These are phyloP conservation scores for Nudaria mundana DNA, from an alignment of 2,888 invertebrate genomes.

Conservation along the genomic window DNA sequence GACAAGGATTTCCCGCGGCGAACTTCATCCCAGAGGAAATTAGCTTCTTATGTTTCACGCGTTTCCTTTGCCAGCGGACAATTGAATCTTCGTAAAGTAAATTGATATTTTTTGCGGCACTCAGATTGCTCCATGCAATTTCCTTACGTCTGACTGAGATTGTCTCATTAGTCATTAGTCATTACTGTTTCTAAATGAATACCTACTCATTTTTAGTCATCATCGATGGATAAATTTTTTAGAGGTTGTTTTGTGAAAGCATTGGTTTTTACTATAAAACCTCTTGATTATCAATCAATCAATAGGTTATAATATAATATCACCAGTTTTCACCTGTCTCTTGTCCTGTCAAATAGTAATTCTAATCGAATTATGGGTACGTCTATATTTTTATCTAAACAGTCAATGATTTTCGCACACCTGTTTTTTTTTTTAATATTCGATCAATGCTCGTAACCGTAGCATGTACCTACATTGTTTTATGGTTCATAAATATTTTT, in stretches of 20 bases:
- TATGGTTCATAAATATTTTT: slow-evolving; percentile 59
- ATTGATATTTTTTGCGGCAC: slow-evolving; percentile 63
- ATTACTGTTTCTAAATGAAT: too few relatives aligned
- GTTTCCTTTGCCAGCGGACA: slow-evolving; percentile 49
- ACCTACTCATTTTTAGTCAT: too few relatives aligned
- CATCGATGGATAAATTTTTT: too few relatives aligned
- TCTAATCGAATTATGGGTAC: too few relatives aligned
- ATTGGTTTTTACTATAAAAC: too few relatives aligned
- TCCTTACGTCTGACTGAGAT: slow-evolving; percentile 25
- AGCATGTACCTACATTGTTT: slow-evolving; percentile 45
- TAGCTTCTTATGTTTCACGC: slow-evolving; percentile 66
- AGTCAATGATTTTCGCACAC: neutral
- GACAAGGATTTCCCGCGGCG: slow-evolving; percentile 54
- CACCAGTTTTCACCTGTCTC: too few relatives aligned
- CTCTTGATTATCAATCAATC: too few relatives aligned
- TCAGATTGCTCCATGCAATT: slow-evolving; percentile 54
- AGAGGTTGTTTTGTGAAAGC: too few relatives aligned
- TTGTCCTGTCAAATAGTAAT: too few relatives aligned
- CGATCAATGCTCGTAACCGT: slow-evolving; percentile 52
- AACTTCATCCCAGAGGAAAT: slow-evolving; percentile 66
- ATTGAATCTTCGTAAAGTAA: slow-evolving; percentile 59
- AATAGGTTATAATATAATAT: too few relatives aligned
- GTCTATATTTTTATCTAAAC: too few relatives aligned
- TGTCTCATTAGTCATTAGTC: too few relatives aligned
- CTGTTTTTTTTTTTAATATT: slow-evolving; percentile 25